Evolutionary conservation across 2,888 invertebrate genomes (phyloP).

Genomic region (Temnothorax unifasciatus): DNA sequence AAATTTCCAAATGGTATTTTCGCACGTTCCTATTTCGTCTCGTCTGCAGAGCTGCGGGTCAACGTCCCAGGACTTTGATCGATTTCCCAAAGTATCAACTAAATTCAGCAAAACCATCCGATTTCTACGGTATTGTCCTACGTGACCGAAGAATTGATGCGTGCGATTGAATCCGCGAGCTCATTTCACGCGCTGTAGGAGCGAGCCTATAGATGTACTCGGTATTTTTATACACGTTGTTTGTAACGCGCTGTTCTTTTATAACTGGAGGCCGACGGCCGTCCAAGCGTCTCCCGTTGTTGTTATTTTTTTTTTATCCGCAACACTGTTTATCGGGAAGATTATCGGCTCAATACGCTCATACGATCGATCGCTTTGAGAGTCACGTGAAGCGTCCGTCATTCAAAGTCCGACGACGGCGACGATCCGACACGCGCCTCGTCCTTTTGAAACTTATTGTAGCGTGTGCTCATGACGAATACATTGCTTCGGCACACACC

Average conservation of each 20-base stretch:
- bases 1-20: conserved; percentile 23
- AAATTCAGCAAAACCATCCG: conserved; percentile 22
- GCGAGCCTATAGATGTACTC: conserved; percentile 55
- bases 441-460: conserved; percentile 55
- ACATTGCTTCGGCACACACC: conserved; percentile 33
- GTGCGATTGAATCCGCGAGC: conserved; percentile 51
- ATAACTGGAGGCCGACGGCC: conserved; percentile 51
- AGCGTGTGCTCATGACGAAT: conserved; percentile 52
- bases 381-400: conserved; percentile 53
- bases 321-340: conserved; percentile 41
- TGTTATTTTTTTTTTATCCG: conserved; percentile 21
- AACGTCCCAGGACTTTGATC: conserved; percentile 30
- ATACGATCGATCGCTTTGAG: conserved; percentile 60
- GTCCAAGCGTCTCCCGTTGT: conserved; percentile 36
- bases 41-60: conserved; percentile 16
- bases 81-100: conserved; percentile 31
- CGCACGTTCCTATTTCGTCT: conserved; percentile 19
- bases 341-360: conserved; percentile 53
- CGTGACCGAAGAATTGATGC: conserved; percentile 40
- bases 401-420: conserved; percentile 44
- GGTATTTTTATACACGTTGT: conserved; percentile 63
- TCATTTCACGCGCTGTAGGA: conserved; percentile 65
- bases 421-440: conserved; percentile 48
- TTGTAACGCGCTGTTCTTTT: conserved; percentile 44
- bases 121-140: conserved; percentile 43